A percentile compares a stretch with the other conserved stretches of the same genome.
These are phyloP conservation scores for Stichopus chloronotus DNA, from an alignment of 35 echinoderm and acorn worm species.

Conservation along the genomic window DNA sequence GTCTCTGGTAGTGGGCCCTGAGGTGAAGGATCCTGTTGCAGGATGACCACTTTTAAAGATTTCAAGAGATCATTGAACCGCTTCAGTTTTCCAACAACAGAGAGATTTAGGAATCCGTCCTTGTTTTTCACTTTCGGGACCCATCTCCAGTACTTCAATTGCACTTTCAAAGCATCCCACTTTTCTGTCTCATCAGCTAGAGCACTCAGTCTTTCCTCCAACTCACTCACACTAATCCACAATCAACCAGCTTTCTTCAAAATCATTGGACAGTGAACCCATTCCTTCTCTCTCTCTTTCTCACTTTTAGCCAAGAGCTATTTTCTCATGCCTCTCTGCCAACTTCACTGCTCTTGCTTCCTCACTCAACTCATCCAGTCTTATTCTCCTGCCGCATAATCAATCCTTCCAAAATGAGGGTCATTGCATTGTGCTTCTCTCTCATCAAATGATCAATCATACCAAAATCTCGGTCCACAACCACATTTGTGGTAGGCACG, in stretches of 20 bases:
- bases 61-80: background rate
- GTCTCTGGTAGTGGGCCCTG: background rate
- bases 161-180: background rate
- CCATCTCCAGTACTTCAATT: background rate
- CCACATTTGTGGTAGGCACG: constrained; percentile 9
- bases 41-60: background rate
- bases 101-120: background rate
- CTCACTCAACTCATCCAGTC: background rate
- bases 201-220: background rate
- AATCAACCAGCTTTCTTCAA: constrained; percentile 5
- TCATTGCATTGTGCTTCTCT: constrained; percentile 21
- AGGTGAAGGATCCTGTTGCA: background rate
- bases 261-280: background rate
- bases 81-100: background rate
- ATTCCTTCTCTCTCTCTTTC: background rate
- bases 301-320: background rate
- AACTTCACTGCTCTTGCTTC: background rate
- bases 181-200: background rate
- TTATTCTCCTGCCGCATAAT: constrained; percentile 29
- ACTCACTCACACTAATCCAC: constrained; percentile 33
- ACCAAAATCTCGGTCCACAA: constrained; percentile 30
- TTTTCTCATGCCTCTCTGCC: background rate
- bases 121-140: background rate
- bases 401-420: constrained; percentile 36
- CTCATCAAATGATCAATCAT: constrained; percentile 17